A percentile compares a stretch with the other conserved stretches of the same genome.
These are phyloP conservation scores for Umimayanthus kanabou DNA, from an alignment of 92 coral and sea anemone species.

Conservation along the genomic window DNA sequence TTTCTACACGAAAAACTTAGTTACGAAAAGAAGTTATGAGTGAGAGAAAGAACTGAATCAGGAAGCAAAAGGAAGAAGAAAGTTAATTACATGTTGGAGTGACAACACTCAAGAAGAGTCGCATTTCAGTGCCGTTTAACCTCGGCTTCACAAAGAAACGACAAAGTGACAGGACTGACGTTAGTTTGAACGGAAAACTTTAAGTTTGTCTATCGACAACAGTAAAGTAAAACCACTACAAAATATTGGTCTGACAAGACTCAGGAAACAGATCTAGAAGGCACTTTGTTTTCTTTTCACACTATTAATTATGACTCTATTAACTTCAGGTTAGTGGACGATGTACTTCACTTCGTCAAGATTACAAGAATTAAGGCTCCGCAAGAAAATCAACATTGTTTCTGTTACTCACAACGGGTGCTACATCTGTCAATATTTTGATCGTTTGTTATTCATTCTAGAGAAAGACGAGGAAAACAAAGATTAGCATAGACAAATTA, in stretches of 20 bases:
- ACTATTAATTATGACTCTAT: constrained; percentile 9
- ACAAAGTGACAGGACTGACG: too few species aligned
- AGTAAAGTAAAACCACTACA: too few species aligned
- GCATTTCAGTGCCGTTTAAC: too few species aligned
- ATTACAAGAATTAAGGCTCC: not conserved
- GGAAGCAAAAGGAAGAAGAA: not conserved
- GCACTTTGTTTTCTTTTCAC: not conserved
- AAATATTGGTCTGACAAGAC: not conserved
- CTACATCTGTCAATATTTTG: not conserved
- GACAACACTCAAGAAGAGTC: too few species aligned
- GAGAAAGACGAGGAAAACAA: not conserved
- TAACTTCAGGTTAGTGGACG: not conserved
- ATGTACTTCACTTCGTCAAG: too few species aligned
- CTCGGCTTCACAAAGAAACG: too few species aligned
- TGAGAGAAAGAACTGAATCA: not conserved
- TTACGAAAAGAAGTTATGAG: not conserved
- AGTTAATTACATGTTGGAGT: too few species aligned
- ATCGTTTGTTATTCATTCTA: not conserved
- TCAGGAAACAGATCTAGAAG: not conserved
- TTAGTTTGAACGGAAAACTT: too few species aligned
- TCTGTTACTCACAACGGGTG: not conserved
- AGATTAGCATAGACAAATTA: not conserved
- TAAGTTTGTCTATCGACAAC: not conserved
- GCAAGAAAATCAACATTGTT: not conserved
- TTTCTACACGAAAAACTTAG: not conserved